phyloP scores from a whole-genome alignment of 2,113 vertebrate species.

The Corythoichthys intestinalis region DNA sequence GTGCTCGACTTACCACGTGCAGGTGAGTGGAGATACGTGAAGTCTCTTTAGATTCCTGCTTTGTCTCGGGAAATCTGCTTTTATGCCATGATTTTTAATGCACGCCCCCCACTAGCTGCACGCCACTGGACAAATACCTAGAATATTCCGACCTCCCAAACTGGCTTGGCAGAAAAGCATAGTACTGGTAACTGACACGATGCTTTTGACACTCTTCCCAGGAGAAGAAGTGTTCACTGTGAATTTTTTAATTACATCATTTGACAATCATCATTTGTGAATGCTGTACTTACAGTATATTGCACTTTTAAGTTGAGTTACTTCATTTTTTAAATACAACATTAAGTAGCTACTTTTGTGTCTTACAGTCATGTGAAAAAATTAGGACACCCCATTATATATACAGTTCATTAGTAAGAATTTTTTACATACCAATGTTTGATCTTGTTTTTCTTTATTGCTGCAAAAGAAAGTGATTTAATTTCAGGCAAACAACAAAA shows the following conservation, averaged over 20 bases:
- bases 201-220: no score
- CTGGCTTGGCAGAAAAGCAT: background rate
- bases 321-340: no score
- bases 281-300: no score
- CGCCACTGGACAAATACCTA: background rate
- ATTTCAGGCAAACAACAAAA: no score
- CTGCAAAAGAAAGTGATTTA: no score
- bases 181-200: background rate
- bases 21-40: background rate
- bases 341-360: no score
- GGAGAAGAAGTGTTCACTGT: background rate
- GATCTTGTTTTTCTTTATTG: no score
- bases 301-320: no score
- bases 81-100: background rate
- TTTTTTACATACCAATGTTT: no score
- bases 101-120: background rate
- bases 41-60: background rate
- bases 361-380: no score
- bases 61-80: background rate
- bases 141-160: constrained; percentile 7
- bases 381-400: no score
- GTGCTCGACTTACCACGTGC: background rate
- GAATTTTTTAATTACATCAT: background rate
- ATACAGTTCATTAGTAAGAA: no score
- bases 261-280: background rate